These are phyloP conservation scores for Varecia variegata DNA, from an alignment of 2,797 vertebrate genomes.

Conservation along the genomic window DNA sequence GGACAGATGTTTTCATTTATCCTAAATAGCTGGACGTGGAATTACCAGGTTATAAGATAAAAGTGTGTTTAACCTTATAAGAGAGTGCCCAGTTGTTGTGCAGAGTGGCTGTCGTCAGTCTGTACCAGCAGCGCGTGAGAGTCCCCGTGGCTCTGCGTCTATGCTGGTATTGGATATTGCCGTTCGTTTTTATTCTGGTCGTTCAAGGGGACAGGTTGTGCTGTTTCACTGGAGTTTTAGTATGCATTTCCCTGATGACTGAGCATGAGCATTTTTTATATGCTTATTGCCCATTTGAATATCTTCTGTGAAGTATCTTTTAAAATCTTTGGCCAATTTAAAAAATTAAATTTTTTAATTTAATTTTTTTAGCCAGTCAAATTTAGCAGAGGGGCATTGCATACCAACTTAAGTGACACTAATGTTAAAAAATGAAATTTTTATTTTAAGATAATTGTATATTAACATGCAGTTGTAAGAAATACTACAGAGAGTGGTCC, in stretches of 20 bases:
- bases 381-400: too few species aligned
- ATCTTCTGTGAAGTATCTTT: not conserved
- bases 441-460: not conserved
- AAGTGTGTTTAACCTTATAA: not conserved
- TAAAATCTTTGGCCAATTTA: not conserved
- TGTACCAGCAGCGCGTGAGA: fast-evolving
- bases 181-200: not conserved
- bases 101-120: not conserved
- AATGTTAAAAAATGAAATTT: not conserved
- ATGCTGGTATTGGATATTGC: fast-evolving
- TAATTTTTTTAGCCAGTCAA: too few species aligned
- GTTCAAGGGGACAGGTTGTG: fast-evolving
- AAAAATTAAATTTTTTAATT: not conserved
- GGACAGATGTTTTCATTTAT: not conserved
- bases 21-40: too few species aligned
- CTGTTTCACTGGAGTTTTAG: not conserved
- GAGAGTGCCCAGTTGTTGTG: not conserved
- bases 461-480: not conserved
- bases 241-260: not conserved
- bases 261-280: not conserved
- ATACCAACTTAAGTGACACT: too few species aligned
- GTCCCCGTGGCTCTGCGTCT: fast-evolving
- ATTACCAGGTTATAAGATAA: not conserved
- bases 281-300: not conserved
- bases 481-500: not conserved